Percentiles rank a stretch among this genome's conserved stretches.
phyloP scores from a whole-genome alignment of 2,888 invertebrate genomes.

The Catocala sponsa region DNA sequence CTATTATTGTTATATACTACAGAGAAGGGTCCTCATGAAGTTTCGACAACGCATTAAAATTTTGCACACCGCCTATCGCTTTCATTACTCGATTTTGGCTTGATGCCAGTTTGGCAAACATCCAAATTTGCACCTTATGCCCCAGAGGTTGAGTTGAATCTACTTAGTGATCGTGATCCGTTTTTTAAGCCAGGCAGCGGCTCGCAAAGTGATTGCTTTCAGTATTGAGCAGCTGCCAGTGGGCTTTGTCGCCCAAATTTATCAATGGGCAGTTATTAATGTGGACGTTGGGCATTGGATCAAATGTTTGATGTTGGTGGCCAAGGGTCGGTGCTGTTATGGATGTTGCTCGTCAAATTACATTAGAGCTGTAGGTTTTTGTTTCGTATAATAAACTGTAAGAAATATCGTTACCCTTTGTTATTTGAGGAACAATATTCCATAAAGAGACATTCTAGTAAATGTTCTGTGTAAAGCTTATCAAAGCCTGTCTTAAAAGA shows the following conservation, averaged over 20 bases:
- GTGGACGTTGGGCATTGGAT: constrained; percentile 17
- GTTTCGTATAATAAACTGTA: background rate
- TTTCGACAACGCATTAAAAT: constrained; percentile 60
- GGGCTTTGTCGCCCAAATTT: constrained; percentile 46
- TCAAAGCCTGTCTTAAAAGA: too few species aligned
- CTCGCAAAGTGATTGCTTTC: constrained; percentile 54
- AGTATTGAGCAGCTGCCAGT: constrained; percentile 50
- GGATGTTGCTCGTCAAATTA: background rate
- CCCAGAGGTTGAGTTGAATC: constrained; percentile 34
- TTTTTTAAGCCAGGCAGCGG: constrained; percentile 35
- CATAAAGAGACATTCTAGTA: too few species aligned
- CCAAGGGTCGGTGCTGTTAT: background rate
- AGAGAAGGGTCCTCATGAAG: constrained; percentile 35
- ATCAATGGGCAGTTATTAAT: constrained; percentile 45
- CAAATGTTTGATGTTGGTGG: constrained; percentile 22
- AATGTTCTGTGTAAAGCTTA: too few species aligned
- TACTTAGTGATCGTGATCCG: constrained; percentile 32
- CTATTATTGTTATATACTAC: constrained; percentile 24
- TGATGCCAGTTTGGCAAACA: constrained; percentile 44
- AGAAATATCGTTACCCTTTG: background rate
- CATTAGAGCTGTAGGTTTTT: background rate
- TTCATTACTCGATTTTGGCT: constrained; percentile 56
- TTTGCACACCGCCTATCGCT: constrained; percentile 52
- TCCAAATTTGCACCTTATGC: constrained; percentile 43
- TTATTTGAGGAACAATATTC: background rate